Conservation (phyloP, 1,140 invertebrate species). For the Ceratina australensis region DNA sequence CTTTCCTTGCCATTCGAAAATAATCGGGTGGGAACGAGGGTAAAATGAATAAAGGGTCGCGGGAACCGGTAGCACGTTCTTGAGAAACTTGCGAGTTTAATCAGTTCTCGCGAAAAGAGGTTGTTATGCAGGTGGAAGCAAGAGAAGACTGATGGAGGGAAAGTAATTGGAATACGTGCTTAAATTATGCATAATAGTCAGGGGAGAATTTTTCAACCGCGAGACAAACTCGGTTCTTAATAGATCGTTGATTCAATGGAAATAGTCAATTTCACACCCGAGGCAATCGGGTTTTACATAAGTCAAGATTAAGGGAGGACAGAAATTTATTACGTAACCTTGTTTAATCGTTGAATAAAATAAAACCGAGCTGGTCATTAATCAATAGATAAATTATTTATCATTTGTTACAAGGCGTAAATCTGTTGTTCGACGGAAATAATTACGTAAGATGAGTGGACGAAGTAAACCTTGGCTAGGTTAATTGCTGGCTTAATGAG, state of each 20-base stretch:
- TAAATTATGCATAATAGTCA: neutral
- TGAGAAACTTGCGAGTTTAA: conserved; percentile 2
- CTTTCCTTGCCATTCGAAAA: neutral
- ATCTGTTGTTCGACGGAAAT: neutral
- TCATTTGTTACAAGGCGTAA: neutral
- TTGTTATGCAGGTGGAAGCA: neutral
- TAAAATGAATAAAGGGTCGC: neutral
- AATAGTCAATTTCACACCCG: too few species aligned
- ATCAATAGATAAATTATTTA: too few species aligned
- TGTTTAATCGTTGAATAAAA: neutral
- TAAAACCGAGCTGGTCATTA: too few species aligned
- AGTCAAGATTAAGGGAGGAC: too few species aligned
- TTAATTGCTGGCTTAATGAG: neutral
- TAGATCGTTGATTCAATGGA: neutral
- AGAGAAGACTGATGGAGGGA: neutral
- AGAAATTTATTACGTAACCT: too few species aligned
- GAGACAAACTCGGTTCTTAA: neutral
- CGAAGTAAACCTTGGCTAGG: neutral
- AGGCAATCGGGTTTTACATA: too few species aligned
- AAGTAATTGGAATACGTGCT: conserved; percentile 14
- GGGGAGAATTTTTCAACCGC: neutral
- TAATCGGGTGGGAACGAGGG: neutral
- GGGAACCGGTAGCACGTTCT: neutral
- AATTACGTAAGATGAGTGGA: neutral
- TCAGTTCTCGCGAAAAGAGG: conserved; percentile 12